Evolutionary conservation across 2,888 invertebrate species (phyloP), one percentile per base, ranked within the genome.

Genomic region (Harpalus rufipes): DNA sequence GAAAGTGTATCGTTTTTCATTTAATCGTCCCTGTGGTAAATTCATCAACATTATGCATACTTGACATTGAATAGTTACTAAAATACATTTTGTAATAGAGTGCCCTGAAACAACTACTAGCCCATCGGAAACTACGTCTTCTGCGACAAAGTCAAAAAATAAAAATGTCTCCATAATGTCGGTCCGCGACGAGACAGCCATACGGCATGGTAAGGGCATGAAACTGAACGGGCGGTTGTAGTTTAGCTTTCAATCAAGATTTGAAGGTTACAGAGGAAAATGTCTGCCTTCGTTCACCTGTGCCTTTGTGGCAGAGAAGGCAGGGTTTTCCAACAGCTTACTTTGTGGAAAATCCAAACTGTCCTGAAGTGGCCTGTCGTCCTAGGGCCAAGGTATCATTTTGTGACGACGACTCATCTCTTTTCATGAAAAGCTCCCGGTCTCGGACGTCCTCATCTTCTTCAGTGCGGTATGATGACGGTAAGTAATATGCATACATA

Each of bases 241-340:
- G 68, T 25, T 58, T 78, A 14, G 25, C 16, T 80, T 39, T 80
- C 61, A 61, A 80, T 80, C 41, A 39, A 80, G 80, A 80, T 80
- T 61, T 80, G 61, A 59, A 80, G 80, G 41, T 63, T 63, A 61
- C 14, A 80, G 80, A 80, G 16, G 56, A 56, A 59, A 21, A 61
- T 61, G 72, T 74, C 10, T 32, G 58, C 10, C n/a, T 16, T 18
- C 72, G 82, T 58, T 7, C 51, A 82, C 72, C 72, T 6, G 59
- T 82, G 7, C 82, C 82, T 8, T n/a, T n/a, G 4, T 82, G 82
- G 82, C 25, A 68, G 39, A 41, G 39, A 16, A 21, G 14, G 14
- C 68, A 82, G 58, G 16, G 12, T 44, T 82, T 32, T 21, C 82
- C 82, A 4, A 82, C 82, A 21, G 82, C 82, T 10, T 72, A 39